Percentiles rank a stretch among this genome's conserved stretches.
phyloP scores from a whole-genome alignment of 92 coral and sea anemone species.

The Montipora capitata region DNA sequence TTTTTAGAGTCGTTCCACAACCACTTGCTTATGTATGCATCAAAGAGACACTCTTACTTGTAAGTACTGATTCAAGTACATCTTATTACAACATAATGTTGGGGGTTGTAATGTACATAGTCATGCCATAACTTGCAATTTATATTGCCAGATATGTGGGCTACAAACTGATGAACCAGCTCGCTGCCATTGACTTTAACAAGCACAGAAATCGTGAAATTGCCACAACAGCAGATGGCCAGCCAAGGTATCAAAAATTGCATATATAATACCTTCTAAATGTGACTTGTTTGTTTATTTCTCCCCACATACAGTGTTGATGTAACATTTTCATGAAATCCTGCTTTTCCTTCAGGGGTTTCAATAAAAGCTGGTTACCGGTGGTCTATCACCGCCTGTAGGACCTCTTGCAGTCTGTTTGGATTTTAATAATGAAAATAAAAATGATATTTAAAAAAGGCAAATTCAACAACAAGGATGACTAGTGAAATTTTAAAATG shows the following conservation, averaged over 20 bases:
- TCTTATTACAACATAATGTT: not conserved
- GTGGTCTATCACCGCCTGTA: too few species aligned
- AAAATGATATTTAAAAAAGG: too few species aligned
- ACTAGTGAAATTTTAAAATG: too few species aligned
- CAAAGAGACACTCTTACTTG: not conserved
- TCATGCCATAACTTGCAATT: not conserved
- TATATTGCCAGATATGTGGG: slow-evolving; percentile 27
- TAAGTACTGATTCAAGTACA: not conserved
- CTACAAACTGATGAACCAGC: slow-evolving; percentile 30
- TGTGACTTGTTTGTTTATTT: not conserved
- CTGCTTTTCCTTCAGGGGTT: too few species aligned
- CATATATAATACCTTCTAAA: not conserved
- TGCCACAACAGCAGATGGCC: slow-evolving; percentile 3
- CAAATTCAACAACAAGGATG: too few species aligned
- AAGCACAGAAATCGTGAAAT: slow-evolving; percentile 15
- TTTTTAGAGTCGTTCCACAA: too few species aligned
- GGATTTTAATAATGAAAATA: too few species aligned
- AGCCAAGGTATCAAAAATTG: not conserved
- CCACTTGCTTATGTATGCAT: too few species aligned
- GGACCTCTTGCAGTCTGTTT: too few species aligned
- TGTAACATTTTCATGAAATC: not conserved
- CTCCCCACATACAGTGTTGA: not conserved
- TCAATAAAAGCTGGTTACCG: too few species aligned
- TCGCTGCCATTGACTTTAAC: slow-evolving; percentile 46
- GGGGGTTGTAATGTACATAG: too few species aligned